These are phyloP conservation scores for Parnassius apollo DNA, from an alignment of 2,888 invertebrate species.

Conservation along the genomic window DNA sequence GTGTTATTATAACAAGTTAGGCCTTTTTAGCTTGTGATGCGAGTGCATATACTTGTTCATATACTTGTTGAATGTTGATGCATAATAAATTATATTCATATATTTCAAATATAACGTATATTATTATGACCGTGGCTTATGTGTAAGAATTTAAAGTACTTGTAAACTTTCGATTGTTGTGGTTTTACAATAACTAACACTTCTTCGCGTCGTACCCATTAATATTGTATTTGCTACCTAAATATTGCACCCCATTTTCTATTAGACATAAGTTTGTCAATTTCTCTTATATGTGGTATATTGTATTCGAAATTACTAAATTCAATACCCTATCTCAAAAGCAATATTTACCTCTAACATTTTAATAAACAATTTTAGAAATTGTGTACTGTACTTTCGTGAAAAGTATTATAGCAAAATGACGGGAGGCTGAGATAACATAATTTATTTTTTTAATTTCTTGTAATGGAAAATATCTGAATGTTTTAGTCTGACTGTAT, in stretches of 20 bases:
- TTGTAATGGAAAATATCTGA: conserved; percentile 24
- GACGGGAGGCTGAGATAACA: conserved; percentile 12
- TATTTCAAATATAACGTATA: conserved; percentile 44
- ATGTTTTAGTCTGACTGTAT: conserved; percentile 35
- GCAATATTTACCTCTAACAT: conserved; percentile 50
- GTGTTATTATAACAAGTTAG: conserved; percentile 33
- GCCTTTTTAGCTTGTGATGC: conserved; percentile 55
- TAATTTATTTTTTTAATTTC: conserved; percentile 15
- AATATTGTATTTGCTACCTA: conserved; percentile 6
- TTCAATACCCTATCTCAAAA: conserved; percentile 55
- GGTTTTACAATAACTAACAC: conserved; percentile 35
- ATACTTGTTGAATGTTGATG: conserved; percentile 76
- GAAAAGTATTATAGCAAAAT: conserved; percentile 24
- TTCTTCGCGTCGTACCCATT: conserved; percentile 33
- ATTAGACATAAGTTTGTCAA: conserved; percentile 59
- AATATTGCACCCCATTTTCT: conserved; percentile 14
- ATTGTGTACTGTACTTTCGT: conserved; percentile 16
- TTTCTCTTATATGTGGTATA: conserved; percentile 49
- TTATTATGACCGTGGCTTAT: conserved; percentile 66
- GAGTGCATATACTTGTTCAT: conserved; percentile 47
- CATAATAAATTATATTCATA: conserved; percentile 67
- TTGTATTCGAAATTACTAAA: conserved; percentile 62
- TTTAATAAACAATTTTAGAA: conserved; percentile 24
- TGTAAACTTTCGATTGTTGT: conserved; percentile 29
- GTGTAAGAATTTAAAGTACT: conserved; percentile 45